phyloP scores from a whole-genome alignment of 2,797 vertebrate species.

The Cheirogaleus major region DNA sequence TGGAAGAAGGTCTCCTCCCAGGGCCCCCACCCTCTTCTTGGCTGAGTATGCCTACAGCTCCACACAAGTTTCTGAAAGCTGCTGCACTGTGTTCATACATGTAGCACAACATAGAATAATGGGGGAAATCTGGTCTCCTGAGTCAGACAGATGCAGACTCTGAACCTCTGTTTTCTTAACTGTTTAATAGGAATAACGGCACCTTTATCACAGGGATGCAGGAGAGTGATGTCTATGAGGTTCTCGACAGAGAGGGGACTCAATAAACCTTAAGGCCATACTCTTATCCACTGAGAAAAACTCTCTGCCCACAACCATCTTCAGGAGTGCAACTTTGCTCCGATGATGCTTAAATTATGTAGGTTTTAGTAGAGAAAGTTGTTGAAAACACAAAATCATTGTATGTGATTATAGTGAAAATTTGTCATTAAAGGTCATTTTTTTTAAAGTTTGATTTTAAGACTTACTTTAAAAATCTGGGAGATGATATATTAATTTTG shows the following conservation, averaged over 20 bases:
- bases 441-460: background rate
- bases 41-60: background rate
- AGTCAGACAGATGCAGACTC: background rate
- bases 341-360: background rate
- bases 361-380: background rate
- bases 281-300: background rate
- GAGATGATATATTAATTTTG: constrained; percentile 2
- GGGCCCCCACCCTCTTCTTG: background rate
- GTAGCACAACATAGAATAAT: background rate
- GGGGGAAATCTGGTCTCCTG: background rate
- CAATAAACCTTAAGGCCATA: background rate
- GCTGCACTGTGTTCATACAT: background rate
- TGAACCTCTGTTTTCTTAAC: background rate
- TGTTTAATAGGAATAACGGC: background rate
- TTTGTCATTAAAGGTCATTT: background rate
- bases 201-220: no score
- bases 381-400: background rate
- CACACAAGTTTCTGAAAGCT: background rate
- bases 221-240: background rate
- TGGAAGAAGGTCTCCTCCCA: background rate
- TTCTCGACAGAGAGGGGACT: background rate
- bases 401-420: background rate
- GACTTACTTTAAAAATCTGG: constrained; percentile 33
- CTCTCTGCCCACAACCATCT: background rate
- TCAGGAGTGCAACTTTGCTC: background rate